Evolutionary conservation across 2,113 vertebrate genomes (phyloP).

Genomic region (Columba livia): DNA sequence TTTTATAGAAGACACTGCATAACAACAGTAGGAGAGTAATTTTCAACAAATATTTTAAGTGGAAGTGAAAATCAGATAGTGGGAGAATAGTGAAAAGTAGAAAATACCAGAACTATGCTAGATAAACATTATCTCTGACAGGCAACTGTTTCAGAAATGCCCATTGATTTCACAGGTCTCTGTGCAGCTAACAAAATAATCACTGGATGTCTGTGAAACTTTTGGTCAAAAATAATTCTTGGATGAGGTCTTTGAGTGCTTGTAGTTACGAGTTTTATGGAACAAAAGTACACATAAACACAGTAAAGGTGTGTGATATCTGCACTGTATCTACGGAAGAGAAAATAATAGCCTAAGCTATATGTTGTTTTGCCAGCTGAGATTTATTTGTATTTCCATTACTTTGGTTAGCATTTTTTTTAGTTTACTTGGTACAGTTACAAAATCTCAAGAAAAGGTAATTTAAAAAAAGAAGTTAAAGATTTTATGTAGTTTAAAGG

Average conservation of each 20-base stretch:
- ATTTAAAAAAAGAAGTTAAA: background rate
- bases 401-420: background rate
- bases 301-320: background rate
- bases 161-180: background rate
- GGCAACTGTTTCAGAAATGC: background rate
- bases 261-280: background rate
- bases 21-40: background rate
- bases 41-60: background rate
- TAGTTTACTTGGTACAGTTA: background rate
- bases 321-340: background rate
- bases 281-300: background rate
- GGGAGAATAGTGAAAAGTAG: background rate
- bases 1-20: background rate
- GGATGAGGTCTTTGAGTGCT: background rate
- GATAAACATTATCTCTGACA: background rate
- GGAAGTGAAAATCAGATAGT: background rate
- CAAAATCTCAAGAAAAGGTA: background rate
- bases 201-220: background rate
- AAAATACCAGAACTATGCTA: background rate
- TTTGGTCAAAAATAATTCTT: background rate
- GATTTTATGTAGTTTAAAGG: slow-evolving; percentile 2
- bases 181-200: background rate
- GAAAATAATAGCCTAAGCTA: background rate
- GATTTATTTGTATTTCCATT: background rate
- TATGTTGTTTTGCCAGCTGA: slow-evolving; percentile 5